phyloP scores from a whole-genome alignment of 2,113 vertebrate species.

The Micromys minutus region DNA sequence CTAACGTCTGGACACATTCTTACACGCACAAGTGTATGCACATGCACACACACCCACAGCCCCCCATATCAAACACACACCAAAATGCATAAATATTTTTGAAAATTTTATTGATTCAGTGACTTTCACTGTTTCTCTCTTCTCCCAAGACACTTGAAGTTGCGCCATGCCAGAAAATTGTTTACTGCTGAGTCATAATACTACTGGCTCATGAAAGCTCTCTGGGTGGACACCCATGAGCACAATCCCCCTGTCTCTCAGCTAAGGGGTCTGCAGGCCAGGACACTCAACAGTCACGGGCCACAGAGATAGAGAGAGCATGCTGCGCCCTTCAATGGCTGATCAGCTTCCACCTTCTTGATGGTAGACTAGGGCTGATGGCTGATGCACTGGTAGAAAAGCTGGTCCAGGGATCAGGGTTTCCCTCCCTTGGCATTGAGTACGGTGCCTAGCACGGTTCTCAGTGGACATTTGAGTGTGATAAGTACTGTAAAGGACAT shows the following conservation, averaged over 20 bases:
- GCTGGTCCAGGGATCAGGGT: neutral
- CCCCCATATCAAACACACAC: neutral
- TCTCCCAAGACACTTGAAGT: neutral
- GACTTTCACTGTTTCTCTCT: constrained; percentile 23
- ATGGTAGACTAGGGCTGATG: neutral
- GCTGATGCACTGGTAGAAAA: neutral
- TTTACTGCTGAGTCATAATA: neutral
- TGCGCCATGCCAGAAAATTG: neutral
- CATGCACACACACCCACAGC: neutral
- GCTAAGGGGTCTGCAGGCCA: neutral
- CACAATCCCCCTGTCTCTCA: neutral
- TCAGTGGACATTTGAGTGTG: neutral
- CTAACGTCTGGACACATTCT: neutral
- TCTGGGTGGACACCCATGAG: neutral
- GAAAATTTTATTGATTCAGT: neutral
- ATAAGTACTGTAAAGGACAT: too few species aligned
- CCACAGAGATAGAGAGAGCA: neutral
- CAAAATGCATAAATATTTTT: neutral
- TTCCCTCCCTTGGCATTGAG: neutral
- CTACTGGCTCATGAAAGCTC: neutral
- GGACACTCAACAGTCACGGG: accelerated
- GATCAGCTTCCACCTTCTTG: neutral
- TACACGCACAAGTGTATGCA: neutral
- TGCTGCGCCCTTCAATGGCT: neutral
- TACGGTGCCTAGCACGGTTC: neutral